phyloP scores from a whole-genome alignment of 2,797 vertebrate genomes.

The Alosa sapidissima region DNA sequence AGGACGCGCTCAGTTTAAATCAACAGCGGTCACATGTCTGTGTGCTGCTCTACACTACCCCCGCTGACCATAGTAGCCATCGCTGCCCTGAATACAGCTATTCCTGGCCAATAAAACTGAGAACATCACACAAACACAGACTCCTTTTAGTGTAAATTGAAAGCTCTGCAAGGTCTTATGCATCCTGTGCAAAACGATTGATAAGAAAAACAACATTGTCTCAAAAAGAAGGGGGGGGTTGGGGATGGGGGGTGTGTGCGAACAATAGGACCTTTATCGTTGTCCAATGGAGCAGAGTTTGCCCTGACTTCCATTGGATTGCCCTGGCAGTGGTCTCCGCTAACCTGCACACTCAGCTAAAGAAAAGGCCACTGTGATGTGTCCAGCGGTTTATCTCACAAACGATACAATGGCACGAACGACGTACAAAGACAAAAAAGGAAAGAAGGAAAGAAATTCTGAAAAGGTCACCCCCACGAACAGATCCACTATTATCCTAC shows the following conservation, averaged over 20 bases:
- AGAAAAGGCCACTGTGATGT: neutral
- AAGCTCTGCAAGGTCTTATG: conserved; percentile 19
- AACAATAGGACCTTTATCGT: conserved; percentile 14
- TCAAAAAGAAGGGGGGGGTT: neutral
- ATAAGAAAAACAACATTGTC: conserved; percentile 42
- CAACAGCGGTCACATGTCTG: neutral
- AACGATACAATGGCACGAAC: neutral
- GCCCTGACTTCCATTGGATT: neutral
- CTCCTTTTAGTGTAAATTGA: neutral
- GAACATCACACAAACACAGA: conserved; percentile 14
- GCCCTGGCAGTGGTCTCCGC: neutral
- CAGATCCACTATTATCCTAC: neutral
- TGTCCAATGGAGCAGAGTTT: neutral
- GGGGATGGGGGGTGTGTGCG: neutral
- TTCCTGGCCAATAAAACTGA: neutral
- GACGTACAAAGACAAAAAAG: neutral
- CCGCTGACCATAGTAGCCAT: neutral
- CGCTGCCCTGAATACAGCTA: neutral
- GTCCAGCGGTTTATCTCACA: neutral
- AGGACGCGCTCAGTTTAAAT: conserved; percentile 2
- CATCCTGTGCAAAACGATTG: conserved; percentile 20
- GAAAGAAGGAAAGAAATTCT: neutral
- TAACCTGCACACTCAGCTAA: neutral
- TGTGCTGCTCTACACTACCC: neutral
- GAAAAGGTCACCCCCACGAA: neutral